Evolutionary conservation across 2,113 vertebrate species (phyloP), one percentile per base, ranked within the genome.

Genomic region (Ctenodactylus gundi): DNA sequence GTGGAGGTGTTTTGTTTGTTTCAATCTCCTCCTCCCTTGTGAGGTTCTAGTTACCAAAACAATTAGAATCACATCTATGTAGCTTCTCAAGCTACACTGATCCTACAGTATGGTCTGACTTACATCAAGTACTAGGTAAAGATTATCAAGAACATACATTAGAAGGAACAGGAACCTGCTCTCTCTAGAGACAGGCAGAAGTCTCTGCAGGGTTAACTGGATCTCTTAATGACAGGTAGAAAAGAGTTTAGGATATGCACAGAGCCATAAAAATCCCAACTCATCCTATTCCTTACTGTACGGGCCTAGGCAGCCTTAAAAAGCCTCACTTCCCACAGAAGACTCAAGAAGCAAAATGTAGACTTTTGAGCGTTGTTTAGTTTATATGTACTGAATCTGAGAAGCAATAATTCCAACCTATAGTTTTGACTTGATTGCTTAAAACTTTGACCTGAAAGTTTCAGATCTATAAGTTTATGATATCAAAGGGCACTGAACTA

Each of bases 381-480:
- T 36, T 23, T 9, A 27, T 36, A 25, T 18, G 11, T 55, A 60
- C 57, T 64, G 57, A 88, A 70, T 86, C 83, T n/a, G 36, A n/a
- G 29, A 11, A 51, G 20, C 7, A 72, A 5, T 73, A 82, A 90
- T 88, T 94, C 88, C 51, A 82, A 83, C 18, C 13, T n/a, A 58
- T 18, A 85, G 8, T 15, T 92, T 90, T 64, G 49, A 77, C 67
- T 78, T 81, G 31, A 90, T 92, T 90, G 57, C 55, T 89, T 90
- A 58, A 90, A 90, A 91, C 4, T 13, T 90, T 87, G 34, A 17
- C 68, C 58, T 60, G n/a, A 78, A 77, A 67, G 73, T 72, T 88
- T 14, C 31, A 85, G 17, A 72, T 83, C 18, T 85, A 85, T 77
- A 41, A 1, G 0, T 75, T 67, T 72, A 62, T 73, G 75, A 20